Base-by-base conservation (phyloP, 92 coral and sea anemone genomes). In the Epizoanthus illoricatus region DNA sequence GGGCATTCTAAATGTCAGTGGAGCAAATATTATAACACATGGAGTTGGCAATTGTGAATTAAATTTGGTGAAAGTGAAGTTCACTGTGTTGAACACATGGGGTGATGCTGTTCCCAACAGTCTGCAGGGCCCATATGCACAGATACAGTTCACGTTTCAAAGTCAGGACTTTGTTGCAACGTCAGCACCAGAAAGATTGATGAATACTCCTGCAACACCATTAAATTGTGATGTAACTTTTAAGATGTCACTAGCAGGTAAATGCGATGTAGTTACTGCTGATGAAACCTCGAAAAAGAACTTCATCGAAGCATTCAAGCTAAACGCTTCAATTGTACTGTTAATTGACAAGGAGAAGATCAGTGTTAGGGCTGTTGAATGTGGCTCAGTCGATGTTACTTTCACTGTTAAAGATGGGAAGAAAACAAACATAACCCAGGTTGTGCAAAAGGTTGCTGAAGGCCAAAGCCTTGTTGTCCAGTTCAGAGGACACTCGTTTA, bases 301-400 rank as follows among this genome's bases (percentile, higher is more conserved):
- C 3, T 95, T 95, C 70, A 56, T 41, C 60, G 17, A 59, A 5
- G 87, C 59, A 36, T 81, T 93, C 58, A 75, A 15, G 33, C 0
- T 8, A 17, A 69, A 40, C 18, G 78, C 87, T 20, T 79, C 94
- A 45, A 33, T 0, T 0, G 20, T 75, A 8, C 78, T 93, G 43
- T 21, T 39, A 4, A 71, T 93, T 43, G 23, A 58, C 7, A 39
- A 15, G 52, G 70, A 84, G 7, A 71, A 65, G 10, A 82, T 95
- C 65, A 57, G 3, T 6, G 78, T 93, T 8, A 56, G 52, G 28
- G 42, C 65, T 3, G 63, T 93, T 20, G 21, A 4, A 5, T 95
- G 97, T 72, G 97, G 98, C 9, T 95, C 98, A 23, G 81, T 95
- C 16, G 20, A 68, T 21, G 98, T 91, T 21, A 85, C 90, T 43